These are phyloP conservation scores for Galeopsomyia nigrocyanea DNA, from an alignment of 2,888 invertebrate species.

Conservation along the genomic window DNA sequence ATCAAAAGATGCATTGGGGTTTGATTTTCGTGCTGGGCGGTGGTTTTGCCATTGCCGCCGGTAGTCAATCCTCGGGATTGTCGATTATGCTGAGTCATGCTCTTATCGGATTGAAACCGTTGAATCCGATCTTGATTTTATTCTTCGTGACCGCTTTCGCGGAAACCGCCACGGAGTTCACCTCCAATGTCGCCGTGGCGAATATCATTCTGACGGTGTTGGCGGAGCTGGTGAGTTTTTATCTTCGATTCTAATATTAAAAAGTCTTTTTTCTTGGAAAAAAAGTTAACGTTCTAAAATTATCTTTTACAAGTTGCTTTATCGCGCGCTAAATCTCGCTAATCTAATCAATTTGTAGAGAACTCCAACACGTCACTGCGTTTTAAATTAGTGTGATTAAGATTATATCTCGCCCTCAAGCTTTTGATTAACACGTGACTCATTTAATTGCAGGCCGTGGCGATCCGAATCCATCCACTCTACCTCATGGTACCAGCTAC, in stretches of 20 bases:
- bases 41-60: conserved; percentile 92
- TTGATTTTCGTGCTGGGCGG: conserved; percentile 89
- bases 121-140: conserved; percentile 78
- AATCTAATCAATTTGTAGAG: too few species aligned
- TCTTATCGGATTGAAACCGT: conserved; percentile 75
- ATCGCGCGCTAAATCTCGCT: too few species aligned
- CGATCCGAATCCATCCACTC: conserved; percentile 84
- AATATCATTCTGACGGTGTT: conserved; percentile 89
- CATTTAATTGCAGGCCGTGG: conserved; percentile 73
- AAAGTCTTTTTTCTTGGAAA: too few species aligned
- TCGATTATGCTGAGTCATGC: conserved; percentile 82
- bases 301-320: too few species aligned
- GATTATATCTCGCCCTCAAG: too few species aligned
- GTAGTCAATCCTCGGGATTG: conserved; percentile 84
- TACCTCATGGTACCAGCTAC: conserved; percentile 92
- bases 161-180: conserved; percentile 88
- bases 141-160: conserved; percentile 83
- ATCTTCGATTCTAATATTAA: background rate
- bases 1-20: conserved; percentile 92
- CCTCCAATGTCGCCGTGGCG: conserved; percentile 91
- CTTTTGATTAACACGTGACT: too few species aligned
- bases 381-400: too few species aligned
- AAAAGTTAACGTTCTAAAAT: too few species aligned
- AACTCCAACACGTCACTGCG: too few species aligned
- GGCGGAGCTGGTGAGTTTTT: conserved; percentile 81